A percentile compares a stretch with the other conserved stretches of the same genome.
phyloP scores from a whole-genome alignment of 2,888 invertebrate species.

The Dasypogon diadema region DNA sequence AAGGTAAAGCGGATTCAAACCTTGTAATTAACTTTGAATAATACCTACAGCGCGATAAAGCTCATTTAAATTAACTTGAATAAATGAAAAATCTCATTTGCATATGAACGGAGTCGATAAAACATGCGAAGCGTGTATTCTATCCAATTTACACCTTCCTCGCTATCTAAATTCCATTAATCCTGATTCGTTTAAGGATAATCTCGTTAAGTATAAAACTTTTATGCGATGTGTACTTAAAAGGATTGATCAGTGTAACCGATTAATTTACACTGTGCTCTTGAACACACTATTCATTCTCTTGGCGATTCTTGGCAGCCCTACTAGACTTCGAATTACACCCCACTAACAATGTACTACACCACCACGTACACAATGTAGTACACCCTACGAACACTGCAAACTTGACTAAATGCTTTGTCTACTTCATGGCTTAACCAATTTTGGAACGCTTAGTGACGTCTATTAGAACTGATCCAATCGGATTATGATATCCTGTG shows the following conservation, averaged over 20 bases:
- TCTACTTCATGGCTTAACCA: constrained; percentile 32
- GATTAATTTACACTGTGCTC: constrained; percentile 18
- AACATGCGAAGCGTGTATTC: background rate
- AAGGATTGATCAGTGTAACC: too few relatives aligned
- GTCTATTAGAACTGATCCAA: constrained; percentile 32
- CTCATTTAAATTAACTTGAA: background rate
- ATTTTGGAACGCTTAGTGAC: constrained; percentile 6
- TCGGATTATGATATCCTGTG: constrained; percentile 39
- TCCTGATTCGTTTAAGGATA: constrained; percentile 35
- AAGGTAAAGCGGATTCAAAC: background rate
- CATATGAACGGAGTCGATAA: constrained; percentile 23
- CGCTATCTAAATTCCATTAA: constrained; percentile 41
- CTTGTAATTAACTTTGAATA: background rate
- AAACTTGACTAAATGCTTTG: background rate
- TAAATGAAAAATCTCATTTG: constrained; percentile 27
- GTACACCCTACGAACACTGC: too few relatives aligned
- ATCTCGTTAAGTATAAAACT: constrained; percentile 28
- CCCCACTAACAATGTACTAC: too few relatives aligned
- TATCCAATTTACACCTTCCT: background rate
- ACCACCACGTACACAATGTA: too few relatives aligned
- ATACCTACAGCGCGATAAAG: background rate
- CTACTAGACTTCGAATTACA: too few relatives aligned
- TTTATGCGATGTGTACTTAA: too few relatives aligned
- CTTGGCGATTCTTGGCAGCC: too few relatives aligned
- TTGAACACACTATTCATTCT: background rate